Percentiles rank a stretch among this genome's conserved stretches.
Conservation (phyloP, 2,797 vertebrate species). For the Cyprinodon diabolis region DNA sequence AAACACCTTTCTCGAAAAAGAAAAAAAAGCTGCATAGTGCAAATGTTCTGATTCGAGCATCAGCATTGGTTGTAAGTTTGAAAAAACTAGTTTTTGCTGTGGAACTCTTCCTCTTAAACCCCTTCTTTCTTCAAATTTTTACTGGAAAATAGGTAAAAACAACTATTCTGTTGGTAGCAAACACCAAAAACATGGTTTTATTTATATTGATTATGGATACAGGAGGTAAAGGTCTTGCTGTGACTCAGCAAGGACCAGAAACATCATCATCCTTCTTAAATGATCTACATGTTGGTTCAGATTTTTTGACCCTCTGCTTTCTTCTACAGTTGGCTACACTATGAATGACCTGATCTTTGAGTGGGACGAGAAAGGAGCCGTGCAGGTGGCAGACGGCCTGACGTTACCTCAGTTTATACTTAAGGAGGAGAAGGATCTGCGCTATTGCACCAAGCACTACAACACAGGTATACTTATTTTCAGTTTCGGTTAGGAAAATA, state of each 20-base stretch:
- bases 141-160: neutral
- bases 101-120: neutral
- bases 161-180: neutral
- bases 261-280: neutral
- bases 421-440: constrained; percentile 97
- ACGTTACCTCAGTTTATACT: constrained; percentile 97
- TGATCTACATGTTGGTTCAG: neutral
- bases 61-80: no score
- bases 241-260: neutral
- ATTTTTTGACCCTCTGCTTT: constrained; percentile 18
- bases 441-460: constrained; percentile 98
- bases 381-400: constrained; percentile 95
- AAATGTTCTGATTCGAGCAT: neutral
- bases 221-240: neutral
- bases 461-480: constrained; percentile 87
- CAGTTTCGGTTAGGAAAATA: neutral
- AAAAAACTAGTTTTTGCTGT: neutral
- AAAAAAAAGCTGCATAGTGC: neutral
- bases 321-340: constrained; percentile 92
- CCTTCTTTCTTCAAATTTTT: neutral
- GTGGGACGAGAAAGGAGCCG: constrained; percentile 97
- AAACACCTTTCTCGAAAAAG: neutral
- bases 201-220: constrained; percentile 6
- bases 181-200: neutral
- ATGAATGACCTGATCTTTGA: constrained; percentile 99